These are phyloP conservation scores for Phalangium opilio DNA, from an alignment of 2,888 invertebrate species.

Conservation along the genomic window DNA sequence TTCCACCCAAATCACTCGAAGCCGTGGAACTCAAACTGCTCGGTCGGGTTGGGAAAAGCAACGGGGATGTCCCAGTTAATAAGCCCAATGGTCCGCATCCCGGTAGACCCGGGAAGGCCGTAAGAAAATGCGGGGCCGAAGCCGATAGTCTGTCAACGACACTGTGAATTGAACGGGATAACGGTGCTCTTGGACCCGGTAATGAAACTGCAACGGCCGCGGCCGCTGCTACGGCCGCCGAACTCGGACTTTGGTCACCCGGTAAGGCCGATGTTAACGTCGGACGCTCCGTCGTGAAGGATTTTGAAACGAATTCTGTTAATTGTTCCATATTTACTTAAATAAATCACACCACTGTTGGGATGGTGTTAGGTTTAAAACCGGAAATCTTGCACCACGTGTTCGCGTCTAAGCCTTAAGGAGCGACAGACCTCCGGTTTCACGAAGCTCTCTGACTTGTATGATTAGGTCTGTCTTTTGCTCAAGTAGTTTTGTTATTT, in stretches of 20 bases:
- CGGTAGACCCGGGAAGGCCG: neutral
- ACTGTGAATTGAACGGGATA: constrained; percentile 12
- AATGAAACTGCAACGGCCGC: too few species aligned
- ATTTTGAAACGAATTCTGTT: constrained; percentile 77
- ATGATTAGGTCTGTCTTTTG: too few species aligned
- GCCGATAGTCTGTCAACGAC: constrained; percentile 13
- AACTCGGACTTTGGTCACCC: constrained; percentile 6
- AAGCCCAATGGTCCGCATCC: constrained; percentile 2
- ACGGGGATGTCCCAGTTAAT: constrained; percentile 4
- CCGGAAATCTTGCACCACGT: too few species aligned
- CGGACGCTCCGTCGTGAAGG: constrained; percentile 41
- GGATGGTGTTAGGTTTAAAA: too few species aligned
- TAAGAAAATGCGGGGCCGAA: constrained; percentile 4
- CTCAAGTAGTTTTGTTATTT: too few species aligned
- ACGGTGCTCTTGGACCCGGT: constrained; percentile 1
- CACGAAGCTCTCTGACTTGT: neutral
- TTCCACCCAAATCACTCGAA: constrained; percentile 5
- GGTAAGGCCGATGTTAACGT: neutral
- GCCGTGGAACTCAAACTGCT: constrained; percentile 12
- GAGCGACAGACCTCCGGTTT: neutral
- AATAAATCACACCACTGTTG: too few species aligned
- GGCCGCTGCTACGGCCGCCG: constrained; percentile 6
- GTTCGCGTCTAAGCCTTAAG: neutral
- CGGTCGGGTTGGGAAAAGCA: constrained; percentile 10
- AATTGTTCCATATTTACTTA: constrained; percentile 70